These are phyloP conservation scores for Crypturellus tataupa DNA, from an alignment of 2,797 vertebrate species.

Conservation along the genomic window DNA sequence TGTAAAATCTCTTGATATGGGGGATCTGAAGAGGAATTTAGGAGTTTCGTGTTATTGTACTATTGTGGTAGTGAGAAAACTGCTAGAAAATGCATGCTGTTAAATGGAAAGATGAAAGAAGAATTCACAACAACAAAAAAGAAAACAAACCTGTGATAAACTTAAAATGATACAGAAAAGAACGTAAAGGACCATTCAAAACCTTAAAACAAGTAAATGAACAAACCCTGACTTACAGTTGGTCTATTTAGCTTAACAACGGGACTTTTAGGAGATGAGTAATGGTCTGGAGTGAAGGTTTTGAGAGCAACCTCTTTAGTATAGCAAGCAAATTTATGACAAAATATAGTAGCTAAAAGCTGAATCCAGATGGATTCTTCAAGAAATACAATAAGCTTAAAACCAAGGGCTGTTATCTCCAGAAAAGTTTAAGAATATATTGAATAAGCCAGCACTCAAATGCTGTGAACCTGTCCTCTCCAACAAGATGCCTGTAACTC, in stretches of 20 bases:
- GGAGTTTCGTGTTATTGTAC: not conserved
- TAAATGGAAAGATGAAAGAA: not conserved
- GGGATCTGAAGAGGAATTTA: not conserved
- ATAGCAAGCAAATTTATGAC: not conserved
- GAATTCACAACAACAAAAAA: not conserved
- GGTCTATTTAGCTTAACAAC: not conserved
- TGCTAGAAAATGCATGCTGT: not conserved
- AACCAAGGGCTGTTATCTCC: not conserved
- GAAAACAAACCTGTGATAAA: not conserved
- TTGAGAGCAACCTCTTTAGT: not conserved
- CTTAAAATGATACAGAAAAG: not conserved
- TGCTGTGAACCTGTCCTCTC: not conserved
- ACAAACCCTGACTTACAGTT: not conserved
- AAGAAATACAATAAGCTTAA: not conserved
- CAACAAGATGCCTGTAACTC: not conserved
- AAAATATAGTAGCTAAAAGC: not conserved
- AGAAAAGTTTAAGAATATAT: not conserved
- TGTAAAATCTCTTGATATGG: not conserved
- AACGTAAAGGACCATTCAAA: not conserved
- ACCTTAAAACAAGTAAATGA: not conserved
- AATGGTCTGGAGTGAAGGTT: not conserved
- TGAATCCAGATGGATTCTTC: not conserved
- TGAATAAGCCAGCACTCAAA: not conserved
- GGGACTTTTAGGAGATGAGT: not conserved
- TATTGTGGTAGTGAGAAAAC: not conserved